Base-by-base conservation (phyloP, 2,797 vertebrate species). In the Cheirogaleus major region DNA sequence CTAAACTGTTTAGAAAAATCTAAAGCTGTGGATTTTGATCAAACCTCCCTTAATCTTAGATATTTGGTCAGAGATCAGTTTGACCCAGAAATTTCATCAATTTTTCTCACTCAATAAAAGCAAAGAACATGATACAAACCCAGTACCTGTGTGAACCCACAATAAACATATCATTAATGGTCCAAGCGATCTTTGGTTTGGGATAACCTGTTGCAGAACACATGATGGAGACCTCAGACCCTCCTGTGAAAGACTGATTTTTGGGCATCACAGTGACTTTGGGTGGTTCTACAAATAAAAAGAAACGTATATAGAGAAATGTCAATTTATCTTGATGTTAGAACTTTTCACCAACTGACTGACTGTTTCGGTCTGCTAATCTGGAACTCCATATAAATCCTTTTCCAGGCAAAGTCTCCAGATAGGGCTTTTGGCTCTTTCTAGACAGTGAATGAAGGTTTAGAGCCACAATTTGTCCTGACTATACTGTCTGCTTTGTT, bases 121-220 rank as follows among this genome's bases (percentile, higher is more conserved):
- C 72, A 91, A 92, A 76, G 94, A 95, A 73, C 63, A 89, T 95
- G 96, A 97, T 96, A 97, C 95, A 72, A 98, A 87, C 80, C 86
- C 82, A 93, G 97, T 97, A 78, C 99, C 99, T 99, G 99, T 98
- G 99, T 79, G 99, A 99, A 63, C 98, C 99, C 97, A 98, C 91
- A 50, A 99, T 98, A 98, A 99, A 99, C 98, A 99, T 99, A 95
- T 99, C 99, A 0, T 99, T 99, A 98, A 99, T 97, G 0, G 99
- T 99, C 99, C 99, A 99, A 63, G 99, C 97, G 7, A 99, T 93
- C 9, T 98, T 99, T 0, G 99, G 99, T 59, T 98, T 98, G 23
- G 99, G 99, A 97, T 99, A 99, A 79, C 99, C 99, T 0, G 98
- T 99, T 94, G 99, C 99, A 5, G 98, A 99, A 95, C 99, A 99